A percentile compares a stretch with the other conserved stretches of the same genome.
These are phyloP conservation scores for Lethrus apterus DNA, from an alignment of 1,140 invertebrate genomes.

Conservation along the genomic window DNA sequence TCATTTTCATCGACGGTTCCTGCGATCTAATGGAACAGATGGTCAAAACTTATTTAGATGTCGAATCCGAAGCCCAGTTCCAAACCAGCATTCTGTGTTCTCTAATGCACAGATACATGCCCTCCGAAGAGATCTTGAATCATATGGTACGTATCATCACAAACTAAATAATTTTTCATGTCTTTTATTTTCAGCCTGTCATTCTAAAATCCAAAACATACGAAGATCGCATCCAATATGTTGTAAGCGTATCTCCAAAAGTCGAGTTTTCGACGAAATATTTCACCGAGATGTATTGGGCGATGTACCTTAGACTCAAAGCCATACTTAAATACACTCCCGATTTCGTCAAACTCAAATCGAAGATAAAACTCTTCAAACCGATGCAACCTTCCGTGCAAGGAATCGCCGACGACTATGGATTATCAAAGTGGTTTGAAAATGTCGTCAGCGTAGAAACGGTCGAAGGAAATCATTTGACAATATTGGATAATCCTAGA, in stretches of 20 bases:
- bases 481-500: conserved; percentile 58
- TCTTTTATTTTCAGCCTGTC: background rate
- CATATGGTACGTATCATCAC: conserved; percentile 37
- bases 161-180: background rate
- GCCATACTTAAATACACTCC: conserved; percentile 48
- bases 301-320: conserved; percentile 50
- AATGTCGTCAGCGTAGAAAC: conserved; percentile 46
- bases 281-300: conserved; percentile 40
- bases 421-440: conserved; percentile 48
- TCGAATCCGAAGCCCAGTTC: conserved; percentile 44
- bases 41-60: conserved; percentile 37
- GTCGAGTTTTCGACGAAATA: conserved; percentile 44
- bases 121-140: conserved; percentile 46
- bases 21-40: conserved; percentile 49
- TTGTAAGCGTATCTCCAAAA: conserved; percentile 30
- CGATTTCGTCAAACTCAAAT: conserved; percentile 44
- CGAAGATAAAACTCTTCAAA: conserved; percentile 55
- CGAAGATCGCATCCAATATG: conserved; percentile 20
- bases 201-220: background rate
- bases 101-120: conserved; percentile 46
- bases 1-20: conserved; percentile 52
- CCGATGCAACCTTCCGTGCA: conserved; percentile 48
- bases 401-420: conserved; percentile 55
- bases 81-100: conserved; percentile 49
- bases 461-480: conserved; percentile 63